These are phyloP conservation scores for Macroglossus sobrinus DNA, from an alignment of 2,113 vertebrate genomes.

Conservation along the genomic window DNA sequence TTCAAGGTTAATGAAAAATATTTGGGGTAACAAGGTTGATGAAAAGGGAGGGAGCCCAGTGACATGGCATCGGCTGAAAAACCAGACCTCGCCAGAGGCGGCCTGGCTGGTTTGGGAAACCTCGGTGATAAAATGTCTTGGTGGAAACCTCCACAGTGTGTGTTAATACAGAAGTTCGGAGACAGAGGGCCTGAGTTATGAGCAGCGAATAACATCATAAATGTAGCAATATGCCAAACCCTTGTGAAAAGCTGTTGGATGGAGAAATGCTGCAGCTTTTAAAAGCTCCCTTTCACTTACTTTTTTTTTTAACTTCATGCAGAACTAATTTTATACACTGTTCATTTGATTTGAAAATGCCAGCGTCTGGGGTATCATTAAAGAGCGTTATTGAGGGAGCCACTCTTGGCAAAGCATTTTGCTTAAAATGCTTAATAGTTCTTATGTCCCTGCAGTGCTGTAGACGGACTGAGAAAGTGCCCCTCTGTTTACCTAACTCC, in stretches of 20 bases:
- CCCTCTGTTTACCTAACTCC: not conserved
- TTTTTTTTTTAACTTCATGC: slow-evolving; percentile 75
- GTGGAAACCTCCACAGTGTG: slow-evolving; percentile 69
- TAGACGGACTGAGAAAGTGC: not conserved
- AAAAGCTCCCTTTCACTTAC: slow-evolving; percentile 78
- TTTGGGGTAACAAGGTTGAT: slow-evolving; percentile 52
- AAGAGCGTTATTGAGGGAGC: slow-evolving; percentile 79
- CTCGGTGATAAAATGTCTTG: slow-evolving; percentile 48
- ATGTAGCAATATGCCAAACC: slow-evolving; percentile 78
- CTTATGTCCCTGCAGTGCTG: slow-evolving; percentile 55
- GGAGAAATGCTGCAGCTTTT: slow-evolving; percentile 79
- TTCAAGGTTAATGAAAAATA: slow-evolving; percentile 73
- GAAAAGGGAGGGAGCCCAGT: slow-evolving; percentile 40
- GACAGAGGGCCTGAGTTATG: slow-evolving; percentile 76
- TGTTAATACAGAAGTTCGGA: slow-evolving; percentile 73
- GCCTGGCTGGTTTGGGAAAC: slow-evolving; percentile 67
- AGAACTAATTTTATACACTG: slow-evolving; percentile 84
- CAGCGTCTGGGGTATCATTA: slow-evolving; percentile 77
- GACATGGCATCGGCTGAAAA: slow-evolving; percentile 48
- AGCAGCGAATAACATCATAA: slow-evolving; percentile 74
- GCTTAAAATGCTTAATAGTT: slow-evolving; percentile 69
- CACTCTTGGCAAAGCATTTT: slow-evolving; percentile 66
- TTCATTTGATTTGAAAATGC: slow-evolving; percentile 84
- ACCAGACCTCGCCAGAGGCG: slow-evolving; percentile 64
- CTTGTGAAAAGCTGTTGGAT: slow-evolving; percentile 79